Base-by-base conservation (phyloP, 2,113 vertebrate species). In the Pardalotus punctatus region DNA sequence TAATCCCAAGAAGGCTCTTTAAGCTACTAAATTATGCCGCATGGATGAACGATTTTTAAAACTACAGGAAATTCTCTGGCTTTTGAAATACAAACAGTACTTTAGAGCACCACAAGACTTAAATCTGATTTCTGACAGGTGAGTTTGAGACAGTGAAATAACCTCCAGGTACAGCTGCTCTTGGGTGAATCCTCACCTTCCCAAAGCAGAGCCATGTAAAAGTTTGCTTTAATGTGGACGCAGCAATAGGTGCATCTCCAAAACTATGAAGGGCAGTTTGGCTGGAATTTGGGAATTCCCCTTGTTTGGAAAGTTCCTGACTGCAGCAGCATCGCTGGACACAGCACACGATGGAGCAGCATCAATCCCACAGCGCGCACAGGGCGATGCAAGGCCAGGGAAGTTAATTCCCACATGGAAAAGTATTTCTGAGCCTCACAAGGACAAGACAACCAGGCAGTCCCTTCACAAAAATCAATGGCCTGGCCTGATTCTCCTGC, bases 221-320 rank as follows among this genome's bases (percentile, higher is more conserved):
- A 65, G 3, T 43, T 42, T 14, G 11, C 19, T 79, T 84, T 14
- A 17, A 48, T 1, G 19, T 10, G 65, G 51, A n/a, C 14, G 5
- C 12, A 23, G 12, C 48, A 64, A 2, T 2, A 48, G 64, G 3
- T 0, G 1, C 7, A 4, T 31, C 3, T 22, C 25, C 33, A 33
- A 4, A 3, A 3, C 17, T 16, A 4, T 20, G 20, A 33, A 62
- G 12, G 9, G 2, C 35, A 22, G 3, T 40, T 81, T 19, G 24
- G 9, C 9, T 38, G 27, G 35, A 61, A 50, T 62, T 43, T 45
- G 60, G 51, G 67, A 78, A 38, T 11, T 2, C 36, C 43, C 25
- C 35, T 11, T 5, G 35, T 45, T 24, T 65, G 80, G 65, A 15
- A 58, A 60, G 20, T 9, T 79, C 51, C 77, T 13, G 47, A 50